Evolutionary conservation across 2,113 vertebrate genomes (phyloP), one percentile per base, ranked within the genome.

Genomic region (Lepus americanus): DNA sequence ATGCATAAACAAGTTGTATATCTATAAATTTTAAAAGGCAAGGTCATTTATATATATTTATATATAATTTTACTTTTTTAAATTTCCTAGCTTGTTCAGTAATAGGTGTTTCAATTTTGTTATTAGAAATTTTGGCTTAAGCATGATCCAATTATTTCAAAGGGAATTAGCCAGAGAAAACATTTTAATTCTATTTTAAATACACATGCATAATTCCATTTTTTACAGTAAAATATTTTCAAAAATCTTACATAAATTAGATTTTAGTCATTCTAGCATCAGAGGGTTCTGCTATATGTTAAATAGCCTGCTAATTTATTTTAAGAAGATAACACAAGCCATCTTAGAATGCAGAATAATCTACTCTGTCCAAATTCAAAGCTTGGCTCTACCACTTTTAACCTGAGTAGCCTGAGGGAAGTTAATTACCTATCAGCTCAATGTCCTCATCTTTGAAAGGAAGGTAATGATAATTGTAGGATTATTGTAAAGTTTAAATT

Each of bases 81-180:
- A 31, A 33, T 36, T 93, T 95, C 92, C 64, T 72, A 93, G 55
- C 25, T 69, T 92, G 14, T 67, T 92, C 19, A 89, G 49, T 77
- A 89, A 67, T 87, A 77, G 44, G 51, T 72, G 7, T 4, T 63
- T 64, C 12, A 20, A 5, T 85, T 91, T 72, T 96, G 33, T 31
- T 86, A 89, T 79, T 87, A 67, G 1, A 79, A 59, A 61, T 96
- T 84, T 76, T 63, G 89, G 66, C 8, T 64, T 92, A 93, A 92
- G 6, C 14, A 84, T 76, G 76, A 63, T 6, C 89, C 73, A 92
- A 84, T 92, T 59, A 87, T 88, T 70, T 20, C 27, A 87, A 93
- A 87, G 0, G 67, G 23, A 11, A 55, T 33, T 80, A 5, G 49
- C 20, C 73, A 53, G 79, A 51, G 44, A 93, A 85, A 81, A 53